phyloP scores from a whole-genome alignment of 2,113 vertebrate genomes.

The Entelurus aequoreus region DNA sequence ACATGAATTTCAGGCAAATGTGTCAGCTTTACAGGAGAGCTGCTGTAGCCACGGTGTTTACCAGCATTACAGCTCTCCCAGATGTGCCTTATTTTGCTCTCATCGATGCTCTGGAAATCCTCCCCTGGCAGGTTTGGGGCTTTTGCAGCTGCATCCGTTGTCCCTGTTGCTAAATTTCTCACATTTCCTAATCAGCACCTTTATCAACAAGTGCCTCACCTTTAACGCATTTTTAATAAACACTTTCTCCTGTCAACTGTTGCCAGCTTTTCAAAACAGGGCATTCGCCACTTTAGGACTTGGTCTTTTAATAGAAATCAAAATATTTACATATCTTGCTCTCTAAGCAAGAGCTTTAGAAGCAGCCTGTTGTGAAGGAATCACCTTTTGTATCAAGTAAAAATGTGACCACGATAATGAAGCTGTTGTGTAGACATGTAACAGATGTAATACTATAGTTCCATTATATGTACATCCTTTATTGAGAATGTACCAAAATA shows the following conservation, averaged over 20 bases:
- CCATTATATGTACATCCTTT: background rate
- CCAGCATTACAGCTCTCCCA: constrained; percentile 47
- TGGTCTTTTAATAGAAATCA: too few species aligned
- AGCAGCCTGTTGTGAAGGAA: background rate
- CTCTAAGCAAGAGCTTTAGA: too few species aligned
- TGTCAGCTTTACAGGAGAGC: constrained; percentile 33
- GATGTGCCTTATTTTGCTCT: constrained; percentile 64
- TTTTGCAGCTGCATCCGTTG: constrained; percentile 45
- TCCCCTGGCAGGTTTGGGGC: constrained; percentile 62
- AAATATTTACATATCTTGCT: too few species aligned
- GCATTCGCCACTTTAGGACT: too few species aligned
- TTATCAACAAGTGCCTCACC: background rate
- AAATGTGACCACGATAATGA: background rate
- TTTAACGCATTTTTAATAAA: background rate
- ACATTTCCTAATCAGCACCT: too few species aligned
- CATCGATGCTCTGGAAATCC: constrained; percentile 64
- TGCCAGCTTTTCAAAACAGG: background rate
- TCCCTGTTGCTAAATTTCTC: too few species aligned
- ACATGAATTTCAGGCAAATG: constrained; percentile 50
- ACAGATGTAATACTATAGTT: background rate
- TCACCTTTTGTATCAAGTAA: background rate
- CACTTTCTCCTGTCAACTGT: background rate
- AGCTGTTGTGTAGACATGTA: constrained; percentile 4
- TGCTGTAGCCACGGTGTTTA: constrained; percentile 46
- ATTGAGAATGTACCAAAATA: background rate